Percentiles rank a stretch among this genome's conserved stretches.
Evolutionary conservation across 2,797 vertebrate genomes (phyloP).

Genomic region (Amniataba percoides): DNA sequence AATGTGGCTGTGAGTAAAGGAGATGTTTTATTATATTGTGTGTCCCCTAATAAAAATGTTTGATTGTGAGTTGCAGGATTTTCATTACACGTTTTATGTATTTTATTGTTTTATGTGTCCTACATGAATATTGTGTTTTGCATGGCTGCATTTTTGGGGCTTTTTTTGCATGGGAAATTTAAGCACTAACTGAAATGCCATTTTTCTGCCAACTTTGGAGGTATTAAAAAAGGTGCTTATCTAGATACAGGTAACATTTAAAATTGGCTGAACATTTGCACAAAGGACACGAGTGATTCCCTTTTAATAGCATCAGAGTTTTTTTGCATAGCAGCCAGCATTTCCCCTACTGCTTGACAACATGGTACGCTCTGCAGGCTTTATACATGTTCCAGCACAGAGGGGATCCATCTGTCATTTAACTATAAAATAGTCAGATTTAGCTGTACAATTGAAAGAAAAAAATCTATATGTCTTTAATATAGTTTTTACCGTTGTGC

Average conservation of each 20-base stretch:
- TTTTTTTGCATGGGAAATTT: not conserved
- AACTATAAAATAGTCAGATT: slow-evolving; percentile 8
- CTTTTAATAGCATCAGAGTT: not conserved
- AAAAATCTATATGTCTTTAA: not conserved
- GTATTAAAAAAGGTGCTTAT: not conserved
- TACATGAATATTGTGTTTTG: slow-evolving; percentile 1
- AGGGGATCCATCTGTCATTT: not conserved
- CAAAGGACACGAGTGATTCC: not conserved
- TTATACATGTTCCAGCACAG: not conserved
- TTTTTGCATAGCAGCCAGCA: not conserved
- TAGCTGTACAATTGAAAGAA: not conserved
- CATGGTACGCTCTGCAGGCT: not conserved
- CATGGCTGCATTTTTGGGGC: not conserved
- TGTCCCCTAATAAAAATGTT: not conserved
- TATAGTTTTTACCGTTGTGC: not conserved
- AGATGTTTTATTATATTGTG: slow-evolving; percentile 14
- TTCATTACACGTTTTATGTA: not conserved
- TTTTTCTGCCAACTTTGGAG: not conserved
- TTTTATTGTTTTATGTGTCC: slow-evolving; percentile 1
- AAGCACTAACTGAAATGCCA: not conserved
- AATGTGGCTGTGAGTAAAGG: not conserved
- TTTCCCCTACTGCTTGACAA: not conserved
- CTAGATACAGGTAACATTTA: not conserved
- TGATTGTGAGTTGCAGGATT: slow-evolving; percentile 3
- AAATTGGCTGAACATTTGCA: not conserved